phyloP scores from a whole-genome alignment of 2,888 invertebrate species.

The Tiliacea citrago region DNA sequence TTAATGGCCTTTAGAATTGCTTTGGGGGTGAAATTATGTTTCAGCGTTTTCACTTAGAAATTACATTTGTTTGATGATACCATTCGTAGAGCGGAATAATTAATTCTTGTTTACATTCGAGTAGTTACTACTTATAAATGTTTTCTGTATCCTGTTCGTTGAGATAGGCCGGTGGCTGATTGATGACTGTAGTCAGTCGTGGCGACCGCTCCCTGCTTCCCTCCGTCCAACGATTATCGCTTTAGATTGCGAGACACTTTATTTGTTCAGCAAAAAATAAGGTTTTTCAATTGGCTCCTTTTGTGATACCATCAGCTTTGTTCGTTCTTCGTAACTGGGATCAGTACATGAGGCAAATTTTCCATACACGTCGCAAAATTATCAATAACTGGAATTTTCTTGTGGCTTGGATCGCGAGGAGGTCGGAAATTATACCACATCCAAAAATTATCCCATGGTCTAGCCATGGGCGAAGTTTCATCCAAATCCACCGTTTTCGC shows the following conservation, averaged over 20 bases:
- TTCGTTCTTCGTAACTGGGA: slow-evolving; percentile 36
- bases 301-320: slow-evolving; percentile 62
- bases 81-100: slow-evolving; percentile 47
- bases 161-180: slow-evolving; percentile 73
- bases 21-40: slow-evolving; percentile 77
- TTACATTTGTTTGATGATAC: slow-evolving; percentile 61
- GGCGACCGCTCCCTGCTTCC: slow-evolving; percentile 66
- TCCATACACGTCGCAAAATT: not conserved
- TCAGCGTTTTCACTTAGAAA: slow-evolving; percentile 75
- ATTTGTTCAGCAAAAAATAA: slow-evolving; percentile 77
- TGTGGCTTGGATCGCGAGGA: too few relatives aligned
- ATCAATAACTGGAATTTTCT: not conserved
- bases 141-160: slow-evolving; percentile 69
- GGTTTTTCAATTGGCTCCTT: slow-evolving; percentile 71
- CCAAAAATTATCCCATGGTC: too few relatives aligned
- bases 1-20: slow-evolving; percentile 87
- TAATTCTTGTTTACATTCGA: slow-evolving; percentile 57
- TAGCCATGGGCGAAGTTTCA: too few relatives aligned
- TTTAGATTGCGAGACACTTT: slow-evolving; percentile 79
- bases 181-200: slow-evolving; percentile 77
- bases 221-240: slow-evolving; percentile 75
- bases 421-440: too few relatives aligned
- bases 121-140: slow-evolving; percentile 58
- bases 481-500: too few relatives aligned
- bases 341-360: slow-evolving; percentile 9